A percentile compares a stretch with the other conserved stretches of the same genome.
Conservation (phyloP, 1,140 invertebrate species). For the Aphelinus atriplicis region DNA sequence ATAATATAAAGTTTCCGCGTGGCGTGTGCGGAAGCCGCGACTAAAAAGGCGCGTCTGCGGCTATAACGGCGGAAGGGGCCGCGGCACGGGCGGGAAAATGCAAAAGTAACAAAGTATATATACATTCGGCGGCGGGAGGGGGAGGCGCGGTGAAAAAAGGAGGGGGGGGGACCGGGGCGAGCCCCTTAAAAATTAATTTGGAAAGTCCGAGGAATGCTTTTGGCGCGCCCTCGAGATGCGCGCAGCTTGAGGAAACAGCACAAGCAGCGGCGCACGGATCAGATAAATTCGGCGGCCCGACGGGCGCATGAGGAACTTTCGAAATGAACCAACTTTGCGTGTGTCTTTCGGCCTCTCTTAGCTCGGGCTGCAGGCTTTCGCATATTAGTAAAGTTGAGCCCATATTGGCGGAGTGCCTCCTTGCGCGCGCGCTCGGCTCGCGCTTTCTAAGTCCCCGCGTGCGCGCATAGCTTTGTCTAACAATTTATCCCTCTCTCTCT, state of each 20-base stretch:
- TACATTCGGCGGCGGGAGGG: neutral
- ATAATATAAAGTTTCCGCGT: no score
- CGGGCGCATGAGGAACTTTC: slow-evolving; percentile 25
- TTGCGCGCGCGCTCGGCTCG: neutral
- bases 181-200: slow-evolving; percentile 59
- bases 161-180: slow-evolving; percentile 26
- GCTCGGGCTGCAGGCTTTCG: slow-evolving; percentile 44
- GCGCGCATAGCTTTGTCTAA: slow-evolving; percentile 8
- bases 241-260: no score
- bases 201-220: slow-evolving; percentile 46
- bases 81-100: neutral
- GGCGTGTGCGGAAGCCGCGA: neutral
- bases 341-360: slow-evolving; percentile 52
- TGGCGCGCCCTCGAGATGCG: neutral
- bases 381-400: slow-evolving; percentile 59
- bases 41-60: no score
- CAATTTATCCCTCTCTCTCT: slow-evolving; percentile 25
- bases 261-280: neutral
- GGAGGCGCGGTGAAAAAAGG: neutral
- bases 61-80: no score
- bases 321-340: slow-evolving; percentile 58
- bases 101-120: slow-evolving; percentile 23
- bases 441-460: slow-evolving; percentile 4
- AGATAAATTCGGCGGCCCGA: neutral
- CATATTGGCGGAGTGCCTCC: slow-evolving; percentile 28